Base-by-base conservation (phyloP, 2,888 invertebrate species). In the Lypha dubia region DNA sequence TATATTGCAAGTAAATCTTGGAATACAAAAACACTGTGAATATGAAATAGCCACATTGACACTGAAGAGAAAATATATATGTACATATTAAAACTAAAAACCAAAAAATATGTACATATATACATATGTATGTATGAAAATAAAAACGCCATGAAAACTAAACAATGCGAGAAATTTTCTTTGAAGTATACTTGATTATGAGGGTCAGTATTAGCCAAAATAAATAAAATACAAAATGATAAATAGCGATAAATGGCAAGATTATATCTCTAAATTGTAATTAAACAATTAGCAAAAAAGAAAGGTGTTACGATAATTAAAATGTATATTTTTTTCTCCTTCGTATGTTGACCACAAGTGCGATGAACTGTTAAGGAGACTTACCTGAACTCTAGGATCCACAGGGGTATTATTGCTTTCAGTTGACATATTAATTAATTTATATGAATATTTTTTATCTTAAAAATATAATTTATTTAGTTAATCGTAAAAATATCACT, bases 321-420 rank as follows among this genome's bases (percentile, higher is more conserved):
- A 15, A 44, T 20, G 1, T 1, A 38, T 38, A 13, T 38, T 11
- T 3, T 38, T 38, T 11, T 9, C 7, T 32, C 32, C 35, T 32
- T 6, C 3, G 11, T n/a, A 20, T 20, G 49, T 22, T 46, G 17
- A 3, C 22, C 20, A 44, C n/a, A 28, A 49, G 20, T 49, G 9
- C 24, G 4, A 15, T 53, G 58, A 35, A 71, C 24, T 44, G 15
- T 20, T 53, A 11, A 7, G 35, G 1, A 11, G 62, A 88, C 91
- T 92, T 93, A 95, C 95, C 94, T 96, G 96, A 89, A 96, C 96
- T 92, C 96, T 93, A 77, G 96, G 96, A 93, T 96, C 96, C 90
- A 96, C 95, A 87, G 95, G 92, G 44, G 91, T 94, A 93, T 81
- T 84, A 84, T 96, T 96, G 89, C 94, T 93, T 92, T 92, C 92